Conservation (phyloP, 1,140 invertebrate species). For the Camponotus floridanus region DNA sequence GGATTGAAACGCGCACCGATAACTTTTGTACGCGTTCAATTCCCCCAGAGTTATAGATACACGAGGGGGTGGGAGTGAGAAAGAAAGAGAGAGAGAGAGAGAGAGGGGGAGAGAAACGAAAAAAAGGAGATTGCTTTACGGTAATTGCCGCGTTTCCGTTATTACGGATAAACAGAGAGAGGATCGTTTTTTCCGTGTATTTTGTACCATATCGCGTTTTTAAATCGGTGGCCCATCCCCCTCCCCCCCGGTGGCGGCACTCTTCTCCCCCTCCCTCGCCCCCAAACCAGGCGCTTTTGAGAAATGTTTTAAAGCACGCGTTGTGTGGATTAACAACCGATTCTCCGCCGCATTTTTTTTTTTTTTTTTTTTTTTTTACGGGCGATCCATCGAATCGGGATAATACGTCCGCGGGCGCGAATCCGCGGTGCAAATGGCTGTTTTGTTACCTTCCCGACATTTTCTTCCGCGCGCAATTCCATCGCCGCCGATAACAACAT, state of each 20-base stretch:
- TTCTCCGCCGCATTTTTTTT: constrained; percentile 17
- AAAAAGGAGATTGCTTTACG: constrained; percentile 38
- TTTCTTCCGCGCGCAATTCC: constrained; percentile 23
- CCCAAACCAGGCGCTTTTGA: constrained; percentile 15
- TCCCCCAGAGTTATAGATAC: constrained; percentile 2
- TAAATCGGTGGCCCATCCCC: neutral
- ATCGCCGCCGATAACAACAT: constrained; percentile 22
- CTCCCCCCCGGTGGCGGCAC: neutral
- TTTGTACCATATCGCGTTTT: neutral
- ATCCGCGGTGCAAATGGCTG: neutral
- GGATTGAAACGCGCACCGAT: constrained; percentile 29
- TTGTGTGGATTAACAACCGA: constrained; percentile 30
- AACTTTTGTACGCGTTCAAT: constrained; percentile 35
- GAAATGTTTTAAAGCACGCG: constrained; percentile 15
- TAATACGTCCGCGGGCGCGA: neutral
- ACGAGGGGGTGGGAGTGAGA: too few relatives aligned
- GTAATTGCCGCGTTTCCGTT: constrained; percentile 10
- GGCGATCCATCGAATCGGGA: constrained; percentile 5
- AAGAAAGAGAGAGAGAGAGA: too few relatives aligned
- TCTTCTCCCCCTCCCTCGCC: too few relatives aligned
- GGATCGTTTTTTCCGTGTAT: neutral
- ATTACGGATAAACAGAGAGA: constrained; percentile 33
- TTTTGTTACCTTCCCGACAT: constrained; percentile 40
- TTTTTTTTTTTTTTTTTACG: constrained; percentile 24
- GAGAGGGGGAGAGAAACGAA: too few relatives aligned